Base-by-base conservation (phyloP, 2,888 invertebrate genomes). In the Invenusta paracnida region DNA sequence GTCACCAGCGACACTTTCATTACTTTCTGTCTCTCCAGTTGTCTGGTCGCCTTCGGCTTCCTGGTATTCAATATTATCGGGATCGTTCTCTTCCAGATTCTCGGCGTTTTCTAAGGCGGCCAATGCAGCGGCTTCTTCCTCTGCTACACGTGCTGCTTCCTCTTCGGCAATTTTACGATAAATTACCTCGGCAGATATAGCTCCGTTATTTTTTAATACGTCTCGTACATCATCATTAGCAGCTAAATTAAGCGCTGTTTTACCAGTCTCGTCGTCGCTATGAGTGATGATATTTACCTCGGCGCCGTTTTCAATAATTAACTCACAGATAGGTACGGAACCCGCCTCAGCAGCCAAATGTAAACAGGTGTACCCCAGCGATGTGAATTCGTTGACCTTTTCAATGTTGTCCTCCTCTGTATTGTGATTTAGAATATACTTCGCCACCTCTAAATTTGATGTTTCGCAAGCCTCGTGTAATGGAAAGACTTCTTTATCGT, bases 301-400 rank as follows among this genome's bases (percentile, higher is more conserved):
- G 0, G 96, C 96, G 0, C 95, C 95, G 84, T 94, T 93, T 90
- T 96, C 96, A 86, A 97, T 91, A 23, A 97, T 92, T 87, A 95
- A 93, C 92, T 94, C 73, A 91, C 97, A 96, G 92, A 97, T 94
- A 91, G 97, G 97, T 0, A 97, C 94, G 90, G 97, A 95, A 89
- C 98, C 97, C 89, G 96, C 95, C 82, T 96, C 94, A 5, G 97
- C 96, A 0, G 98, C 97, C 87, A 98, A 94, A 91, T 99, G 98
- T 79, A 99, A 92, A 27, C 96, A 94, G 28, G 96, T 96, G 87
- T 96, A 94, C 0, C 98, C 98, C 90, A 96, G 1, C 27, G 67
- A 67, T n/a, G 67, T 84, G 25, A 84, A 27, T 23, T 84, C 67
- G 29, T 84, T 84, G n/a, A 84, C 29, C 29, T 27, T 25, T 23